Evolutionary conservation across 23 tunicate species (phyloP).

Genomic region (Ascidia mentula): DNA sequence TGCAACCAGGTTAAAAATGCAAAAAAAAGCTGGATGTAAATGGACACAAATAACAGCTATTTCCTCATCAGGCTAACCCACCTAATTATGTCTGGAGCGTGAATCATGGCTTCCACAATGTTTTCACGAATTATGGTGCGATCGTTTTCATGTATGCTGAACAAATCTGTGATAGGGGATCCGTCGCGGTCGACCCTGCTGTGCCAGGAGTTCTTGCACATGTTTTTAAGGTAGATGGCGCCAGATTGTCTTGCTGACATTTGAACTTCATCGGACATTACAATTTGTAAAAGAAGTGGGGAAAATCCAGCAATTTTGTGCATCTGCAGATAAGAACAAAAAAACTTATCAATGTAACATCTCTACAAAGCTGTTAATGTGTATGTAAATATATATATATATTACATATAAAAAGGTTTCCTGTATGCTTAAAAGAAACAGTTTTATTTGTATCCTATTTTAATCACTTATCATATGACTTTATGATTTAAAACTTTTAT

Average conservation of each 20-base stretch:
- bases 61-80: no score
- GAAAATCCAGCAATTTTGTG: constrained; percentile 89
- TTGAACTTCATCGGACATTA: constrained; percentile 81
- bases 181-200: constrained; percentile 53
- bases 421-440: background rate
- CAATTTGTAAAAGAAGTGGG: constrained; percentile 75
- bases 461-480: no score
- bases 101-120: constrained; percentile 96
- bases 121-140: constrained; percentile 69
- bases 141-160: constrained; percentile 96
- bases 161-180: constrained; percentile 51
- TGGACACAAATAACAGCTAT: background rate
- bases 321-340: constrained; percentile 39
- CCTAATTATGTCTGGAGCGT: constrained; percentile 91
- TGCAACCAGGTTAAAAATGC: no score
- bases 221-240: constrained; percentile 90
- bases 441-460: no score
- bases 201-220: constrained; percentile 83
- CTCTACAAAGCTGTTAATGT: no score
- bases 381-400: background rate
- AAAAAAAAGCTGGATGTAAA: no score
- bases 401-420: background rate
- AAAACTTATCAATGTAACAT: no score
- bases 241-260: constrained; percentile 95
- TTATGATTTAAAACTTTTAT: no score